Percentiles rank a stretch among this genome's conserved stretches.
Conservation (phyloP, 2,113 vertebrate genomes). For the Paradoxurus hermaphroditus region DNA sequence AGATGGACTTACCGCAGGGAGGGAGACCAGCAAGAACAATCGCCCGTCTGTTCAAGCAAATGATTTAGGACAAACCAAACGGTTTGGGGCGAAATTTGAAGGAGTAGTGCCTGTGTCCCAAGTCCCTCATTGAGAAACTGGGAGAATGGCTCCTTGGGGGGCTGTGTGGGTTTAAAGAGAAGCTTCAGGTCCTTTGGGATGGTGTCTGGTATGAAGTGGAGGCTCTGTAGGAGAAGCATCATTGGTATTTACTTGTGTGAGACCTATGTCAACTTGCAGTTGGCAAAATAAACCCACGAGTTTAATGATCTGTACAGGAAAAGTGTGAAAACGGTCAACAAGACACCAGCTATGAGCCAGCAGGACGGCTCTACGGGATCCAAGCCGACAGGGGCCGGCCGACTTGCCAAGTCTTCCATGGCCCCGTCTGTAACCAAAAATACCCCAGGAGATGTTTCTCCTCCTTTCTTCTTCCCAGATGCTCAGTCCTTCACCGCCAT, state of each 20-base stretch:
- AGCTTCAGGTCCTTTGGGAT: background rate
- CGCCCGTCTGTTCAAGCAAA: background rate
- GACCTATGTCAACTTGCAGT: background rate
- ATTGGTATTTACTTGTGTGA: background rate
- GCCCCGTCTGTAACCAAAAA: background rate
- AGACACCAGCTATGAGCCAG: background rate
- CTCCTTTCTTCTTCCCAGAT: background rate
- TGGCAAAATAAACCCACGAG: background rate
- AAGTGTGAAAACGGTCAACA: background rate
- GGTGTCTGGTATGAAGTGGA: background rate
- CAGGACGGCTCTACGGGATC: background rate
- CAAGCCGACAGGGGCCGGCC: background rate
- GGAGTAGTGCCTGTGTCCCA: background rate
- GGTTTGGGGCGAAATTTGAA: background rate
- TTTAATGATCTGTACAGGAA: background rate
- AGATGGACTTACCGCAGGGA: background rate
- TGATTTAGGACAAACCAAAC: background rate
- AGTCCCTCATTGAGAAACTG: background rate
- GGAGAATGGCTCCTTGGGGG: background rate
- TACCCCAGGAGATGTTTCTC: background rate
- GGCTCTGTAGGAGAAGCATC: background rate
- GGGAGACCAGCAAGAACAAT: background rate
- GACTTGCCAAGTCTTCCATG: fast-evolving
- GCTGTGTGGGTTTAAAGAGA: background rate
- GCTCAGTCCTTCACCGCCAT: background rate